These are phyloP conservation scores for Pachycephus smyrnensis DNA, from an alignment of 2,888 invertebrate genomes.

Conservation along the genomic window DNA sequence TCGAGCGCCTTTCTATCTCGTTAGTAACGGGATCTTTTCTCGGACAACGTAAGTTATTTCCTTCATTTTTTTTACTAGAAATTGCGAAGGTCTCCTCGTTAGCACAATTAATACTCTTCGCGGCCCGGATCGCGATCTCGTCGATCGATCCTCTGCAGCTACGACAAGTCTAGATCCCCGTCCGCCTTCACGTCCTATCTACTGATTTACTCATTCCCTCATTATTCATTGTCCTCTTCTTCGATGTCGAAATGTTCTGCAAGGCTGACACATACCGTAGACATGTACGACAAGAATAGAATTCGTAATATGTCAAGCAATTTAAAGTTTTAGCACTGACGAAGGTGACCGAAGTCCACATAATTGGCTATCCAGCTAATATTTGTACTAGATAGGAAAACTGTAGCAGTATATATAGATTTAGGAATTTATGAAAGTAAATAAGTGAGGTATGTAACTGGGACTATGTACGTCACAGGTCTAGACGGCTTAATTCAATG, in stretches of 20 bases:
- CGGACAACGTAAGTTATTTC: slow-evolving; percentile 18
- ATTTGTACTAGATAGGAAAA: background rate
- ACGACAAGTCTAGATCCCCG: background rate
- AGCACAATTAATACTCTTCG: background rate
- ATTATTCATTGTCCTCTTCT: background rate
- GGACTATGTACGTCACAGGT: background rate
- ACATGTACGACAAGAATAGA: background rate
- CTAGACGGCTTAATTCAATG: background rate
- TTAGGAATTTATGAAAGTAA: background rate
- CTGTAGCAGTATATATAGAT: background rate
- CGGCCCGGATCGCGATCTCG: background rate
- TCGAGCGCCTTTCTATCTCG: slow-evolving; percentile 40
- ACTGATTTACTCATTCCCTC: background rate
- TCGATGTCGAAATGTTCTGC: background rate
- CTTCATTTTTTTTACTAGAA: slow-evolving; percentile 29
- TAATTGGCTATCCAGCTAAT: background rate
- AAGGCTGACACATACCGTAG: background rate
- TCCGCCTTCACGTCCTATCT: background rate
- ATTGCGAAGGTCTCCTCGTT: slow-evolving; percentile 4
- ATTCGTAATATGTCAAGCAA: background rate
- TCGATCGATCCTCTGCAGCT: background rate
- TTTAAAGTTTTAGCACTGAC: background rate
- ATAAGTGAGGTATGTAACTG: background rate
- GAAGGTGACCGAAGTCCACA: background rate
- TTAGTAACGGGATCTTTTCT: slow-evolving; percentile 47